Evolutionary conservation across 2,113 vertebrate species (phyloP).

Genomic region (Suncus etruscus): DNA sequence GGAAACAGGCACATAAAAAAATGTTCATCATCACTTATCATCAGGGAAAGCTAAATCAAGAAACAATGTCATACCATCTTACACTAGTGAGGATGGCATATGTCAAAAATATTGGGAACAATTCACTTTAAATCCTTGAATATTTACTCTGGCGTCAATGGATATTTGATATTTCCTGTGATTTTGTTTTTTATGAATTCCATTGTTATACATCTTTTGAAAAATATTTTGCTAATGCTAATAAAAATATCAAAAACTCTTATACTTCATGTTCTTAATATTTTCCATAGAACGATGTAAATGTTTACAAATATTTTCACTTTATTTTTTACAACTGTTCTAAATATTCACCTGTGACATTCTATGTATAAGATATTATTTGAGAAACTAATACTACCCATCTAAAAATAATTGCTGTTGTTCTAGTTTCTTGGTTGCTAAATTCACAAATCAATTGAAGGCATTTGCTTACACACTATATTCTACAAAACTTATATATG

Average conservation of each 20-base stretch:
- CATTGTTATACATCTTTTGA: conserved; percentile 5
- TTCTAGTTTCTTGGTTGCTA: conserved; percentile 49
- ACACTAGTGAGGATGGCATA: no score
- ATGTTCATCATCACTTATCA: no score
- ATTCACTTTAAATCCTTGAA: neutral
- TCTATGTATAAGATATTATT: conserved; percentile 69
- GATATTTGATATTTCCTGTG: neutral
- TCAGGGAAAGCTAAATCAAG: no score
- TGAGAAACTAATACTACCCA: conserved; percentile 35
- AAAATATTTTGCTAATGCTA: conserved; percentile 23
- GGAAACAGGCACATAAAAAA: no score
- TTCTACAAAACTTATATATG: conserved; percentile 40
- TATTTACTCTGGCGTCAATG: neutral
- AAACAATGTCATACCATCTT: no score
- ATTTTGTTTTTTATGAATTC: conserved; percentile 23
- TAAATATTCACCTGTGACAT: conserved; percentile 65
- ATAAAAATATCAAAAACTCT: neutral
- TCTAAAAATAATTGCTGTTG: conserved; percentile 71
- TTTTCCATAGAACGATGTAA: conserved; percentile 20
- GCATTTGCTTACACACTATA: conserved; percentile 28
- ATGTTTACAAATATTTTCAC: conserved; percentile 74
- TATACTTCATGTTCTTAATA: conserved; percentile 40
- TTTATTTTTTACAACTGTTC: conserved; percentile 46
- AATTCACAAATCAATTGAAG: conserved; percentile 37
- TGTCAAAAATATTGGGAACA: no score